These are phyloP conservation scores for Daktulosphaira vitifoliae DNA, from an alignment of 1,140 invertebrate genomes.

Conservation along the genomic window DNA sequence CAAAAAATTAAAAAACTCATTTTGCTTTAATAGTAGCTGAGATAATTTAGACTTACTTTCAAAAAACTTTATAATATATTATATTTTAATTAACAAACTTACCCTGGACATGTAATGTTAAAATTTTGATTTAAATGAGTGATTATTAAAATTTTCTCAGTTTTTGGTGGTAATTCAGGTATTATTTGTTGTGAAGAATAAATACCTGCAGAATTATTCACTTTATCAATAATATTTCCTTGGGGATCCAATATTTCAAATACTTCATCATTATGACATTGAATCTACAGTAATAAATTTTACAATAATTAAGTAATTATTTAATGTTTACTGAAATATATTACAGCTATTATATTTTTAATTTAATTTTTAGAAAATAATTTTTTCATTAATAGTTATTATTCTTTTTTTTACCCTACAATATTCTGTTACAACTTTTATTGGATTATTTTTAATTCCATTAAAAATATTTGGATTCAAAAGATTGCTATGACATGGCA, in stretches of 20 bases:
- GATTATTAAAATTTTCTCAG: slow-evolving; percentile 46
- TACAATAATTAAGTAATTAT: slow-evolving; percentile 18
- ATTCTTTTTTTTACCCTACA: slow-evolving; percentile 47
- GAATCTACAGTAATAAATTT: slow-evolving; percentile 41
- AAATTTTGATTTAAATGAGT: slow-evolving; percentile 42
- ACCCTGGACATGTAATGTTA: slow-evolving; percentile 48
- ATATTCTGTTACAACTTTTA: slow-evolving; percentile 50
- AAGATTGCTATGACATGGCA: slow-evolving; percentile 54
- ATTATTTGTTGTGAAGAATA: slow-evolving; percentile 49
- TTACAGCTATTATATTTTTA: too few species aligned
- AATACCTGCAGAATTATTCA: slow-evolving; percentile 53
- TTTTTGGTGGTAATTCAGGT: slow-evolving; percentile 44
- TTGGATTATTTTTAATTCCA: slow-evolving; percentile 45
- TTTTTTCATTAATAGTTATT: too few species aligned
- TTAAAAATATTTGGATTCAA: slow-evolving; percentile 44
- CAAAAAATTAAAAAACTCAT: too few species aligned
- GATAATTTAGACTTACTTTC: too few species aligned
- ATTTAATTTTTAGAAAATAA: too few species aligned
- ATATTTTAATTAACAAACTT: too few species aligned
- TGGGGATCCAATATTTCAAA: slow-evolving; percentile 48
- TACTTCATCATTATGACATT: slow-evolving; percentile 46
- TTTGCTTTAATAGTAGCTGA: too few species aligned
- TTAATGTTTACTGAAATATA: not conserved
- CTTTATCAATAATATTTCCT: slow-evolving; percentile 49
- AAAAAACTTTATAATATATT: too few species aligned